Base-by-base conservation (phyloP, 2,113 vertebrate genomes). In the Triplophysa rosa region DNA sequence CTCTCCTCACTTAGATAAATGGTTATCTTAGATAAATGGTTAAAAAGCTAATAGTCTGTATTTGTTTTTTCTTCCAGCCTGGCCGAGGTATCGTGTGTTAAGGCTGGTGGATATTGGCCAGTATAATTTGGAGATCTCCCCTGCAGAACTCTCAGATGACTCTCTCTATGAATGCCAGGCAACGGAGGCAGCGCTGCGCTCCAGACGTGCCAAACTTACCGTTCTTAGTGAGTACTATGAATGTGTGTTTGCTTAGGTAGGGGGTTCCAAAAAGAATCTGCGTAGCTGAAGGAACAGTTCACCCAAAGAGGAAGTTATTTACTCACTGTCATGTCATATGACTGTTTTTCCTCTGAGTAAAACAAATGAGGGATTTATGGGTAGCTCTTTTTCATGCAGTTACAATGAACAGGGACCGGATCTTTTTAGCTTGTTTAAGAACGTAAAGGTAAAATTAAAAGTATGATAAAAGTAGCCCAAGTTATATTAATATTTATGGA, bases 81-180 rank as follows among this genome's bases (percentile, higher is more conserved):
- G 97, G 97, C 97, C 97, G 0, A 90, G 96, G 82, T 98, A 98
- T 90, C 93, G 93, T 1, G 89, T 98, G 37, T 84, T 97, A 78
- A 95, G 95, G 26, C 90, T 94, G 13, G 92, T 93, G 0, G 95
- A 97, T 1, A 82, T 94, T 2, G 96, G 97, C 0, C 95, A 97
- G 85, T 95, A 96, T 92, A 97, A 98, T 91, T 89, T 98, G 93
- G 96, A 98, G 92, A 96, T 98, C 87, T 89, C 88, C 0, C 91
- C 92, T 0, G 96, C 96, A 0, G 95, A 97, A 58, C 94, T 98
- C 59, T 95, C 95, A 0, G 97, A 98, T 14, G 97, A 98, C 58
- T 94, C 96, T 33, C 87, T 92, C 0, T 98, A 98, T 0, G 96
- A 98, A 89, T 98, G 96, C 88, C 97, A 98, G 90, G 97, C 96